Evolutionary conservation across 2,113 vertebrate genomes (phyloP), one percentile per base, ranked within the genome.

Genomic region (Ondatra zibethicus): DNA sequence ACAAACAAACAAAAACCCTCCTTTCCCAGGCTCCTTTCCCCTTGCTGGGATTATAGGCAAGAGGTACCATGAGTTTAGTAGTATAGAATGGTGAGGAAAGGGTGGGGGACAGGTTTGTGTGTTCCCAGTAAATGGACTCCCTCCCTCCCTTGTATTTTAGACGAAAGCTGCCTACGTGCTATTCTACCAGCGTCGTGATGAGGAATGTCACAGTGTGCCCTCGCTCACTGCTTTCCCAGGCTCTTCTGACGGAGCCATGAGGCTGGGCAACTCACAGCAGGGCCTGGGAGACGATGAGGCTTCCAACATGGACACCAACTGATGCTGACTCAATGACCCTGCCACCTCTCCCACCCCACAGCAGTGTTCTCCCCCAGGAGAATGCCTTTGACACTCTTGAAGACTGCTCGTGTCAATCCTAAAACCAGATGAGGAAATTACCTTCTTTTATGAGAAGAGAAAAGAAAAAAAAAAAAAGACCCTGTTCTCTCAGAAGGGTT

Each of bases 161-260:
- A 99, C 99, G 63, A 99, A 99, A 98, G 99, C 99, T 6, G 99
- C 99, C 0, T 99, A 99, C 0, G 99, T 99, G 98, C 99, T 99
- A 63, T 99, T 99, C 96, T 99, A 99, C 97, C 99, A 99, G 97
- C 99, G 99, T 84, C 99, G 99, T 96, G 99, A 99, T 7, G 96
- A 98, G 8, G 99, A 99, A 29, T 97, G 97, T 47, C 97, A 97
- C 66, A 93, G 98, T 93, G 98, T 98, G 86, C 90, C 98, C 21
- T 97, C 98, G 90, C 98, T 98, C 70, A 77, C 98, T n/a, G 98
- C 98, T 17, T 98, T 98, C 4, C 96, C 99, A 7, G 98, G 98
- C 1, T 98, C 99, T 4, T 98, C 98, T 47, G 97, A 98, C 0
- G 98, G 96, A 98, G 80, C 88, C 39, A 75, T 31, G 13, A 88